These are phyloP conservation scores for Chlamydotis undulata DNA, from an alignment of 2,113 vertebrate genomes.

Conservation along the genomic window DNA sequence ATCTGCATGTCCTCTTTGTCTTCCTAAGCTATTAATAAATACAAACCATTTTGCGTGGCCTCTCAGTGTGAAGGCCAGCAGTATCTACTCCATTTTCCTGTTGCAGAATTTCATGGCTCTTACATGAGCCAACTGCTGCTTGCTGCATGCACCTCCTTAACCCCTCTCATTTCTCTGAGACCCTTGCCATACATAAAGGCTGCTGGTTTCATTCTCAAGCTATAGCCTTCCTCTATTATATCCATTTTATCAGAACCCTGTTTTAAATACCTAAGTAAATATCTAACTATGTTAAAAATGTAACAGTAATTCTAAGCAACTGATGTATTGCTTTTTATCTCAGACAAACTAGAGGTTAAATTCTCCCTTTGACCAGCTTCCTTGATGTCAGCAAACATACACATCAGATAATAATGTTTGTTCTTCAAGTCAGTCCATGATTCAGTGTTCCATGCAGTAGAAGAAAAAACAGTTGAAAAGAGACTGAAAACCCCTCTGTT, in stretches of 20 bases:
- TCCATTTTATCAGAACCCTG: neutral
- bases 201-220: neutral
- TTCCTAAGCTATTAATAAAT: neutral
- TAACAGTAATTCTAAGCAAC: neutral
- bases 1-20: neutral
- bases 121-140: neutral
- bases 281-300: neutral
- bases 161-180: neutral
- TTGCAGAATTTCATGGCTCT: neutral
- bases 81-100: neutral
- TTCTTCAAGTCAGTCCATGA: neutral
- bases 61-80: neutral
- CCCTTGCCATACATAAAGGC: neutral
- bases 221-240: neutral
- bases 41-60: neutral
- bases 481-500: neutral
- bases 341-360: neutral
- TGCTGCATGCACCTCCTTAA: neutral
- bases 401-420: neutral
- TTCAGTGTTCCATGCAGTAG: neutral
- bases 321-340: neutral
- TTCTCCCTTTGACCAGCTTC: neutral
- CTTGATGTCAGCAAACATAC: neutral
- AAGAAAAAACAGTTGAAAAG: neutral
- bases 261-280: neutral